Evolutionary conservation across 1,140 invertebrate genomes (phyloP), one percentile per base, ranked within the genome.

Genomic region (fruit fly (Drosophila melanogaster)): DNA sequence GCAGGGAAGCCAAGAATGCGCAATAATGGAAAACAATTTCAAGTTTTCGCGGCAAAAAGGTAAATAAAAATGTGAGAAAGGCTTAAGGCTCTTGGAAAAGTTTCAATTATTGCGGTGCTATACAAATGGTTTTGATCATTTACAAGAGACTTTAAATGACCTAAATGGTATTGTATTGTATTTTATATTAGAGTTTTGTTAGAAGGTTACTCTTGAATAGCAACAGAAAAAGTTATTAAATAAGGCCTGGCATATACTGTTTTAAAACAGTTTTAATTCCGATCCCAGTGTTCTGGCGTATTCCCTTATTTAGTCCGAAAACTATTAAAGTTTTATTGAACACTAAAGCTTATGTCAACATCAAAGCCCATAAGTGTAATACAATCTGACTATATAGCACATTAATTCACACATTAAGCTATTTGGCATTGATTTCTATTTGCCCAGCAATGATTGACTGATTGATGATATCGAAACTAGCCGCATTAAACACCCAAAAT

Each of bases 401-500:
- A 58, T 61, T 61, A 57, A 61, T 51, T 67, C 55, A 61, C 55
- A 61, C 30, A 70, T 76, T 69, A 70, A 67, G 54, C 58, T 74
- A 75, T 67, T 79, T 79, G 77, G 77, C 77, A 69, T 70, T 79
- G 77, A 77, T 77, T 85, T 67, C 64, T 77, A 77, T 77, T 77
- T 77, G 65, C 53, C 26, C 17, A 38, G 19, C 54, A 55, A 51
- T 65, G 49, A 54, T 70, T 53, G 54, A 56, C 70, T 77, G 73
- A 70, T 75, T 64, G 66, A 77, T 77, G 69, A 56, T 65, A 69
- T 73, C 15, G 41, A 62, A 72, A 54, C 57, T 60, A 40, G 41
- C 43, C 47, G 47, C 74, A 40, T 46, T 51, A 19, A 40, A 37
- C 43, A 37, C 14, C 12, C 12, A 55, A 33, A 54, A 51, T 60